Evolutionary conservation across 2,797 vertebrate species (phyloP).

Genomic region (Anguilla pacifica): DNA sequence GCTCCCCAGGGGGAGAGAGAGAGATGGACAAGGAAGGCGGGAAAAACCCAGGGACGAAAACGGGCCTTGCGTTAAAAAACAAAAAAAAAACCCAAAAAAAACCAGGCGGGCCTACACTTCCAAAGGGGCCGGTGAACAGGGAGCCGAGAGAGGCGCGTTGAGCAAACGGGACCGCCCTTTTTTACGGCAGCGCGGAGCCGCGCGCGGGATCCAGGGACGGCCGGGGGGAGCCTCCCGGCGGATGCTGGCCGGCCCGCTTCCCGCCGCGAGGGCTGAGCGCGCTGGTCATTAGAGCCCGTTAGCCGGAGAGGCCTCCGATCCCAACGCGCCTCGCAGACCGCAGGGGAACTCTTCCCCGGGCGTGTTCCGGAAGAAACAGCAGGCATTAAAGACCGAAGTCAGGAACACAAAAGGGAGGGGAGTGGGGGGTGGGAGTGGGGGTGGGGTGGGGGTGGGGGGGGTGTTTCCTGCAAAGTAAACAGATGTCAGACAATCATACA

Average conservation of each 20-base stretch:
- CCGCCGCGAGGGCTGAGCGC: not conserved
- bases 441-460: not conserved
- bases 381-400: constrained; percentile 17
- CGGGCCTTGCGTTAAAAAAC: not conserved
- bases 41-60: not conserved
- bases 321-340: not conserved
- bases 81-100: too few relatives aligned
- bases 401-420: not conserved
- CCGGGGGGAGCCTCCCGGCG: not conserved
- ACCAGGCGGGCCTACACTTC: not conserved
- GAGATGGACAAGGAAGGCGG: not conserved
- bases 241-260: constrained; percentile 13
- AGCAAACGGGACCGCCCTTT: not conserved
- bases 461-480: constrained; percentile 30
- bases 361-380: constrained; percentile 28
- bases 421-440: not conserved
- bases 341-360: constrained; percentile 15
- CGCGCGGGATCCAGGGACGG: not conserved
- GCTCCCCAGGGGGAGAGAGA: not conserved
- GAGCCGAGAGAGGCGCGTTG: not conserved
- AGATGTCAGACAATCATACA: constrained; percentile 22
- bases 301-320: constrained; percentile 21
- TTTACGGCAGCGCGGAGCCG: not conserved
- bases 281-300: constrained; percentile 12
- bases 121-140: not conserved